A percentile compares a stretch with the other conserved stretches of the same genome.
phyloP scores from a whole-genome alignment of 2,113 vertebrate species.

The Phocoena sinus region DNA sequence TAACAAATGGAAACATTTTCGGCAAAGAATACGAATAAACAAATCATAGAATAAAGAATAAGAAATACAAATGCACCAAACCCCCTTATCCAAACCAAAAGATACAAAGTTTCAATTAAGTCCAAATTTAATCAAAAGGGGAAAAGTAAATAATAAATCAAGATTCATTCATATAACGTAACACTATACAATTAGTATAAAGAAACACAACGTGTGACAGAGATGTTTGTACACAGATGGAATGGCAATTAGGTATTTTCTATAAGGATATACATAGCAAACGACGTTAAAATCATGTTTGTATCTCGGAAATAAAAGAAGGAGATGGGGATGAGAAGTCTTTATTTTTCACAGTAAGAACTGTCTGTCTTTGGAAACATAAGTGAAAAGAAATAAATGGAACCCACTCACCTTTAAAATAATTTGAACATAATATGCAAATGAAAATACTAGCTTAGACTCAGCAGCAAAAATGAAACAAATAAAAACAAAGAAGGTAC shows the following conservation, averaged over 20 bases:
- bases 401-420: not conserved
- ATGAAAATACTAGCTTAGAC: not conserved
- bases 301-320: not conserved
- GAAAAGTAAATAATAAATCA: not conserved
- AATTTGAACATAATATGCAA: not conserved
- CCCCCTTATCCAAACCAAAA: not conserved
- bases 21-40: not conserved
- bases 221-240: accelerated
- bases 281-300: not conserved
- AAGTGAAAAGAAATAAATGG: not conserved
- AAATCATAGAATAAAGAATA: not conserved
- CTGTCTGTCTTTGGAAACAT: not conserved
- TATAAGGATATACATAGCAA: not conserved
- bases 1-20: not conserved
- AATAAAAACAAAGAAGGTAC: not conserved
- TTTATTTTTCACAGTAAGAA: not conserved
- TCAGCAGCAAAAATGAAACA: not conserved
- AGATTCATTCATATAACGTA: not conserved
- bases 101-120: not conserved
- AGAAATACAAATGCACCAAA: not conserved
- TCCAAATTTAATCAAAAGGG: not conserved
- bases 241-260: not conserved
- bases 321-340: not conserved
- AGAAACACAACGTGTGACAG: not conserved
- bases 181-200: not conserved